Evolutionary conservation across 2,113 vertebrate genomes (phyloP).

Genomic region (Lophochroa leadbeateri): DNA sequence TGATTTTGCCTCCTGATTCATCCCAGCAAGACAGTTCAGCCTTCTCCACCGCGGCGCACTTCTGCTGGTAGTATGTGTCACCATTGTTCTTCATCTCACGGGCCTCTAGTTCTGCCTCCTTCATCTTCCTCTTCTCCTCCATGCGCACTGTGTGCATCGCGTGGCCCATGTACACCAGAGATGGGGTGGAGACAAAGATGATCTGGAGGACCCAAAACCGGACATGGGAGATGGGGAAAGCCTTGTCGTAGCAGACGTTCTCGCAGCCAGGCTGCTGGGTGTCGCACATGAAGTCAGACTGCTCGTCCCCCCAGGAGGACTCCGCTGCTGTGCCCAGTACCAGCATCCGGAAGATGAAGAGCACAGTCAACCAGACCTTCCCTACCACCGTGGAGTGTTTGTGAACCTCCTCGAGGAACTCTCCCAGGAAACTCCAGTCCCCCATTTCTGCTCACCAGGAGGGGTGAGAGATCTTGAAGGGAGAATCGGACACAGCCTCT

Average conservation of each 20-base stretch:
- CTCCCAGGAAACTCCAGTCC: conserved; percentile 95
- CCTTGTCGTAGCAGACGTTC: conserved; percentile 95
- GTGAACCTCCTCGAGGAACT: conserved; percentile 95
- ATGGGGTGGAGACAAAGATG: conserved; percentile 95
- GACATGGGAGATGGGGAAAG: conserved; percentile 97
- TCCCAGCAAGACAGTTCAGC: conserved; percentile 66
- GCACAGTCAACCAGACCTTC: conserved; percentile 94
- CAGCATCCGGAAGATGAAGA: conserved; percentile 98
- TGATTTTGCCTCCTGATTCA: conserved; percentile 71
- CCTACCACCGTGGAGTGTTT: conserved; percentile 96
- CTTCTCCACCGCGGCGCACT: conserved; percentile 76
- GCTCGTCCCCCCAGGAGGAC: conserved; percentile 96
- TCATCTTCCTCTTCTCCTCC: conserved; percentile 85
- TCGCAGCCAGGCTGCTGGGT: conserved; percentile 92
- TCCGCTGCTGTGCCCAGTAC: conserved; percentile 93
- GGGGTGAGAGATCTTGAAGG: neutral
- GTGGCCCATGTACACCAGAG: conserved; percentile 94
- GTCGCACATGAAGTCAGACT: conserved; percentile 93
- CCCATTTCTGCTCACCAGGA: conserved; percentile 83
- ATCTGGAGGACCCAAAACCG: conserved; percentile 98
- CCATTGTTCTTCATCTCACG: conserved; percentile 45
- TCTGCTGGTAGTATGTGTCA: conserved; percentile 64
- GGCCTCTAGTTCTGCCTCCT: conserved; percentile 65
- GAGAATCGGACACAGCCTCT: neutral
- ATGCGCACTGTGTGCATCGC: conserved; percentile 89